Evolutionary conservation across 2,113 vertebrate genomes (phyloP).

Genomic region (Oxyruncus cristatus): DNA sequence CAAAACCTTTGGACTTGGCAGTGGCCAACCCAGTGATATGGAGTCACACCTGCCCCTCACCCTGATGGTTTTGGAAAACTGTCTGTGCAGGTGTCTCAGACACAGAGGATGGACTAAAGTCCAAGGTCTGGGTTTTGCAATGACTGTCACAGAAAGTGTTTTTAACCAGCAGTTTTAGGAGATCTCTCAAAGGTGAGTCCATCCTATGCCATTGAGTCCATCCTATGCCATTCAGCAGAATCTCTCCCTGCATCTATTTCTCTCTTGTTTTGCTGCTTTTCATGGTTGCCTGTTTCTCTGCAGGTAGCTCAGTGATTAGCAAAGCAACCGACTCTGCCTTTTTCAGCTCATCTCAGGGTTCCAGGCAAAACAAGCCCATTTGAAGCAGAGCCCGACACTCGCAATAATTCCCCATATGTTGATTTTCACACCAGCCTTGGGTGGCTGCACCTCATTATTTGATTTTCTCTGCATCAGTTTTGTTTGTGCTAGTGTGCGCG

Average conservation of each 20-base stretch:
- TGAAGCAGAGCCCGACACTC: conserved; percentile 5
- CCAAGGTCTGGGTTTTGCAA: not conserved
- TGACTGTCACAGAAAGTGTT: not conserved
- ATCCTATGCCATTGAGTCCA: not conserved
- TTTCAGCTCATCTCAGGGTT: conserved; percentile 53
- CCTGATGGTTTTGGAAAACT: fast-evolving
- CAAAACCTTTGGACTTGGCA: not conserved
- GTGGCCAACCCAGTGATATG: not conserved
- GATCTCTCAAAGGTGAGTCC: not conserved
- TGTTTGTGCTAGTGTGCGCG: not conserved
- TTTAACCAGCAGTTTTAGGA: not conserved
- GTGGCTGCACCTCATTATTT: conserved; percentile 59
- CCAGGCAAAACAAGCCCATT: conserved; percentile 58
- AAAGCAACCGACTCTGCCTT: conserved; percentile 6
- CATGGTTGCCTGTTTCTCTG: conserved; percentile 47
- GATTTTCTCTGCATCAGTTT: conserved; percentile 35
- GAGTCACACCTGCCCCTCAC: not conserved
- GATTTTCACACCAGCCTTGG: conserved; percentile 56
- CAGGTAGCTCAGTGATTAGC: conserved; percentile 43
- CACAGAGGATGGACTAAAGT: not conserved
- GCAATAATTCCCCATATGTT: conserved; percentile 64
- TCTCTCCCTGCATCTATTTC: not conserved
- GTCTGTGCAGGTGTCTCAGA: not conserved
- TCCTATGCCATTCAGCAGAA: not conserved
- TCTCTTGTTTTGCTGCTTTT: conserved; percentile 36